These are phyloP conservation scores for Micromys minutus DNA, from an alignment of 2,113 vertebrate species.

Conservation along the genomic window DNA sequence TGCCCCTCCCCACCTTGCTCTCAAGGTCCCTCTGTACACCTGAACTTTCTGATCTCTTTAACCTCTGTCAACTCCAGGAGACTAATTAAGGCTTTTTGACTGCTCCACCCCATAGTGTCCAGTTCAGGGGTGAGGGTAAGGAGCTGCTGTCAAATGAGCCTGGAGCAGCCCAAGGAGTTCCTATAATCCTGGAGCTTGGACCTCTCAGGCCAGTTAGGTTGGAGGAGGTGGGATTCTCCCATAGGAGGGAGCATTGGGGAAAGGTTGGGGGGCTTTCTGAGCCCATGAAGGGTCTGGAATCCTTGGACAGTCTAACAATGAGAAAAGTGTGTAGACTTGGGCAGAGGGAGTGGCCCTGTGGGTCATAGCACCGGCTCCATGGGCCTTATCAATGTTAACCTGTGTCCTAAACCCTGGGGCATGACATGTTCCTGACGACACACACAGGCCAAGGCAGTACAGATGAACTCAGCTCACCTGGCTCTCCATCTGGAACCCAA, in stretches of 20 bases:
- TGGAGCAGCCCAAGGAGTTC: not conserved
- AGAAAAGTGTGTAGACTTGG: not conserved
- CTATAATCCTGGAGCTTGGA: not conserved
- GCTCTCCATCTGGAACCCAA: not conserved
- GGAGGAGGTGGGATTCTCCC: not conserved
- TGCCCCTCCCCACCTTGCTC: not conserved
- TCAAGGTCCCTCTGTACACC: not conserved
- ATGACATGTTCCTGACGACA: not conserved
- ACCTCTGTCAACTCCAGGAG: not conserved
- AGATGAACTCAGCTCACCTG: not conserved
- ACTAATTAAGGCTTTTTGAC: not conserved
- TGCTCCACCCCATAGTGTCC: not conserved
- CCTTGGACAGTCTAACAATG: not conserved
- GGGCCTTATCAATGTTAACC: slow-evolving; percentile 6
- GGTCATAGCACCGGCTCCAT: not conserved
- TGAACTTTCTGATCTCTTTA: not conserved
- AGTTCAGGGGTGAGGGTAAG: not conserved
- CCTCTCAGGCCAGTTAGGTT: not conserved
- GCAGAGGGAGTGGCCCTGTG: not conserved
- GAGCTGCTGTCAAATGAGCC: not conserved
- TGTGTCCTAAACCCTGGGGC: not conserved
- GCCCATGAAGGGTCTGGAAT: not conserved
- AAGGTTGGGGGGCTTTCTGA: not conserved
- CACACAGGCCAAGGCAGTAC: not conserved
- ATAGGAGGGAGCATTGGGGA: not conserved